Evolutionary conservation across 2,113 vertebrate genomes (phyloP).

Genomic region (Eonycteris spelaea): DNA sequence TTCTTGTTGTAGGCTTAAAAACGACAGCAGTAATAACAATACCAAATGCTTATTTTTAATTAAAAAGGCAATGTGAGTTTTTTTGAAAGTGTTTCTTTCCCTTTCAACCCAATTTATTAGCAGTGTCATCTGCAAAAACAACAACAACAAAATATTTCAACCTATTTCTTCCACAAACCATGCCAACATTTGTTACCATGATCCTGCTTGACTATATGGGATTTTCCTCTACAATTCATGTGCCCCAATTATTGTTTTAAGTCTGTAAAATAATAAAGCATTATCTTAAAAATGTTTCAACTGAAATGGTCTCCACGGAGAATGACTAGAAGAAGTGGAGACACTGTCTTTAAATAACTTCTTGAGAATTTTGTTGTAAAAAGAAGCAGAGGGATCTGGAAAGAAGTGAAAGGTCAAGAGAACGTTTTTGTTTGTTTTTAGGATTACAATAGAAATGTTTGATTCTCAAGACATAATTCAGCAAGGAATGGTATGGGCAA

Average conservation of each 20-base stretch:
- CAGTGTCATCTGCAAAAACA: background rate
- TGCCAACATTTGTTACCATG: background rate
- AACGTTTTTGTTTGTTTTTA: background rate
- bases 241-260: background rate
- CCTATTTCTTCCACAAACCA: background rate
- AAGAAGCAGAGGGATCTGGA: background rate
- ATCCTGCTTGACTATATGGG: background rate
- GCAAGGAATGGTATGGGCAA: background rate
- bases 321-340: background rate
- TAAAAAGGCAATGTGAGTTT: background rate
- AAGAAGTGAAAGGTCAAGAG: background rate
- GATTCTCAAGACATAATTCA: background rate
- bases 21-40: background rate
- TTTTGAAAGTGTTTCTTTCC: background rate
- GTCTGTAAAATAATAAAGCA: background rate
- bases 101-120: background rate
- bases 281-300: background rate
- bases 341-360: background rate
- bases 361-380: background rate
- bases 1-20: background rate
- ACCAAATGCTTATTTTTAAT: background rate
- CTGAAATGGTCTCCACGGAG: background rate
- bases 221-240: background rate
- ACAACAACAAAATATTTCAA: background rate
- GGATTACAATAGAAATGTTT: background rate